Conservation (phyloP, 2,888 invertebrate genomes). For the Melanostoma scalare region DNA sequence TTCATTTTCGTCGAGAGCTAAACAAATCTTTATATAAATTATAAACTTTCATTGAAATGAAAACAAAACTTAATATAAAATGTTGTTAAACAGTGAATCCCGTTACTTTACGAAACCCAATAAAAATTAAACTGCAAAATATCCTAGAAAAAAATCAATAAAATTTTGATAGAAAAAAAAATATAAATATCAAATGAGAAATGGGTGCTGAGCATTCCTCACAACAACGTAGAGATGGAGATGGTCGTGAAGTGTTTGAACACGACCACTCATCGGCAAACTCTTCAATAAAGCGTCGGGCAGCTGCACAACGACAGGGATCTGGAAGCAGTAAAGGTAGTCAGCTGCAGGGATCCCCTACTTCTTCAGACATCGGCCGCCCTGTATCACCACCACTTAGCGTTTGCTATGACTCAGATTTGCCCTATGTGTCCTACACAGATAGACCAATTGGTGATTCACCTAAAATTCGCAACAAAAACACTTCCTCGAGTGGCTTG, state of each 20-base stretch:
- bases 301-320: conserved; percentile 71
- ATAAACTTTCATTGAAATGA: no score
- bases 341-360: conserved; percentile 78
- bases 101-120: neutral
- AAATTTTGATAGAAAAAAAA: conserved; percentile 34
- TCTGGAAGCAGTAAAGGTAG: conserved; percentile 63
- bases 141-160: conserved; percentile 20
- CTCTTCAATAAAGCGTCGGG: conserved; percentile 76
- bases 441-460: conserved; percentile 95
- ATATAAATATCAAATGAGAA: conserved; percentile 32
- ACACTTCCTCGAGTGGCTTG: conserved; percentile 75
- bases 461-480: conserved; percentile 88
- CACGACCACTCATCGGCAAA: conserved; percentile 64
- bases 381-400: conserved; percentile 93
- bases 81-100: no score
- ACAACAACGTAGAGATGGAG: conserved; percentile 78
- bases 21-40: no score
- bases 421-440: conserved; percentile 95
- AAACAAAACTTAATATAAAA: no score
- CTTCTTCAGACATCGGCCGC: conserved; percentile 81
- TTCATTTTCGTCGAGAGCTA: no score
- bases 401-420: conserved; percentile 93
- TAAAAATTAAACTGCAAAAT: neutral
- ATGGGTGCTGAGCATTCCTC: conserved; percentile 87
- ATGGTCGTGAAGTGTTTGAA: conserved; percentile 78